These are phyloP conservation scores for Musca domestica DNA, from an alignment of 1,140 invertebrate genomes.

Conservation along the genomic window DNA sequence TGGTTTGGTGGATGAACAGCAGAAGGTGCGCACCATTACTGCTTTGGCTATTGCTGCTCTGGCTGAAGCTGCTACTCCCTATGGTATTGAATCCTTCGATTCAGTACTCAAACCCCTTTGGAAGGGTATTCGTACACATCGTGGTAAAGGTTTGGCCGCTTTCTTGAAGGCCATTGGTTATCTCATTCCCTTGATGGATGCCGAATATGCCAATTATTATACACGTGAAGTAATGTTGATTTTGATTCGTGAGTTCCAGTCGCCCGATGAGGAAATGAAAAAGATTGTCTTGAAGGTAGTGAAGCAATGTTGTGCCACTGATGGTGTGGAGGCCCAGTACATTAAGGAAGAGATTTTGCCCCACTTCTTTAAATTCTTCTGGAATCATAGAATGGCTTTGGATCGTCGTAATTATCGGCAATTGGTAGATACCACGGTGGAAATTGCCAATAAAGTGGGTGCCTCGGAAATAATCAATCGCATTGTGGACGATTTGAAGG, in stretches of 20 bases:
- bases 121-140: conserved; percentile 98
- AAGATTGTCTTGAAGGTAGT: conserved; percentile 99
- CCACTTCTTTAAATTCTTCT: conserved; percentile 99
- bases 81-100: conserved; percentile 99
- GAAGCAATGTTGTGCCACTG: conserved; percentile 99
- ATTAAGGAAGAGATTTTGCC: conserved; percentile 99
- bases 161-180: conserved; percentile 99
- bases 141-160: conserved; percentile 97
- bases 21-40: conserved; percentile 95
- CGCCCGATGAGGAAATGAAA: conserved; percentile 99
- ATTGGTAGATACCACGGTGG: conserved; percentile 98
- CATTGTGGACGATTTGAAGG: conserved; percentile 98
- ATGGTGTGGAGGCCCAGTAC: conserved; percentile 98
- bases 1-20: conserved; percentile 84
- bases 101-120: conserved; percentile 98
- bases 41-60: conserved; percentile 97
- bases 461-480: conserved; percentile 98
- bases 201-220: conserved; percentile 99
- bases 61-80: conserved; percentile 97
- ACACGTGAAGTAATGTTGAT: conserved; percentile 99
- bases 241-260: conserved; percentile 98
- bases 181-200: conserved; percentile 98
- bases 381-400: conserved; percentile 99
- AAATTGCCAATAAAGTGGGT: conserved; percentile 99
- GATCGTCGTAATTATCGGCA: conserved; percentile 97